phyloP scores from a whole-genome alignment of 1,140 invertebrate species.

The Neodiprion pinetum region DNA sequence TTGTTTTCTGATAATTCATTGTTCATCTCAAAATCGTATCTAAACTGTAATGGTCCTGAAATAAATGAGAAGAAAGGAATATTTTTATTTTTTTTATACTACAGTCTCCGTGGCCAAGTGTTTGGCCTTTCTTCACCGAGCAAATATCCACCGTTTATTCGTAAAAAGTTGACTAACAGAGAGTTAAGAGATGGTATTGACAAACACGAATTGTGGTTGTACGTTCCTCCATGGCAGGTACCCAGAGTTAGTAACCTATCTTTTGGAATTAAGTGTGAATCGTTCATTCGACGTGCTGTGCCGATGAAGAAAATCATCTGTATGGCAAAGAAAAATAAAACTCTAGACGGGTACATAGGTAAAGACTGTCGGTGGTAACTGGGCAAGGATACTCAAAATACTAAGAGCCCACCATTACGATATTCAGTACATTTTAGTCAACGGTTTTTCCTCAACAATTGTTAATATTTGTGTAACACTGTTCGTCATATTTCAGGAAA shows the following conservation, averaged over 20 bases:
- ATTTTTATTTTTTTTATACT: neutral
- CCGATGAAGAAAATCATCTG: slow-evolving; percentile 7
- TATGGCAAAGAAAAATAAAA: neutral
- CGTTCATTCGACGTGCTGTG: neutral
- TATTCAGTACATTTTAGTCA: neutral
- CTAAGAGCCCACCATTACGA: no score
- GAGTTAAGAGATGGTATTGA: neutral
- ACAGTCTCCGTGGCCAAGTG: neutral
- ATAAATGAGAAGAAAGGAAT: neutral
- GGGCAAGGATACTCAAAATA: neutral
- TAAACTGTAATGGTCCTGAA: neutral
- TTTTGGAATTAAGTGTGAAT: neutral
- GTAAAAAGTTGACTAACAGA: neutral
- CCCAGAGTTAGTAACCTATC: neutral
- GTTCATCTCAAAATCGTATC: no score
- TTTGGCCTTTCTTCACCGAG: neutral
- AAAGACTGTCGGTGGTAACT: neutral
- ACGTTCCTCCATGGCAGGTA: slow-evolving; percentile 1
- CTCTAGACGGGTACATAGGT: neutral
- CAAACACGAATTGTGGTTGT: neutral
- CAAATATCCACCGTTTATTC: neutral
- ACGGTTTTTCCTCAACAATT: neutral
- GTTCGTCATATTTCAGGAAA: neutral
- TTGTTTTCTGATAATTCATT: no score
- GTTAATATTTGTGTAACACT: neutral